phyloP scores from a whole-genome alignment of 2,888 invertebrate genomes.

The Diaperis boleti region DNA sequence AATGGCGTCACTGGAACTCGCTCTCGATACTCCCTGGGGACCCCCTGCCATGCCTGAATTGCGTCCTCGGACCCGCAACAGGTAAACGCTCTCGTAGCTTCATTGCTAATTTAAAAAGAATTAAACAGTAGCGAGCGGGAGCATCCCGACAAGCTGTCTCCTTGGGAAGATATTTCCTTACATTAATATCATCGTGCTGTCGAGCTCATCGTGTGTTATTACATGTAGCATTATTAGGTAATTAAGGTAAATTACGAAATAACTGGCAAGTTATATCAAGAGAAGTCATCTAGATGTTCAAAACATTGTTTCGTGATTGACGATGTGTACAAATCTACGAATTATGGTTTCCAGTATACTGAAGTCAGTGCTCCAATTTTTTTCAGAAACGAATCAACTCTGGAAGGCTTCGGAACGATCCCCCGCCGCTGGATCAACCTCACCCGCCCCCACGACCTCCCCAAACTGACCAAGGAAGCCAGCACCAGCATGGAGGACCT shows the following conservation, averaged over 20 bases:
- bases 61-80: slow-evolving; percentile 59
- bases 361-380: too few species aligned
- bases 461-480: slow-evolving; percentile 66
- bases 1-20: slow-evolving; percentile 61
- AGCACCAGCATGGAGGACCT: slow-evolving; percentile 70
- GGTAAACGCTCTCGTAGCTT: slow-evolving; percentile 48
- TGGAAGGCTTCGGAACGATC: slow-evolving; percentile 54
- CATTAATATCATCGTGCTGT: slow-evolving; percentile 1
- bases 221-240: slow-evolving; percentile 23
- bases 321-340: too few species aligned
- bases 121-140: not conserved
- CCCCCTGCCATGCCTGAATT: slow-evolving; percentile 64
- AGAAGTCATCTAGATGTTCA: slow-evolving; percentile 19
- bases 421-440: slow-evolving; percentile 61
- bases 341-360: too few species aligned
- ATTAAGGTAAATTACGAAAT: slow-evolving; percentile 32
- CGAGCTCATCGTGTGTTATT: slow-evolving; percentile 10
- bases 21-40: slow-evolving; percentile 62
- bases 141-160: slow-evolving; percentile 7
- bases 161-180: slow-evolving; percentile 15
- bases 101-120: slow-evolving; percentile 17
- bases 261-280: slow-evolving; percentile 21
- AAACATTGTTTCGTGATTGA: too few species aligned
- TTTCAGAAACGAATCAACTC: slow-evolving; percentile 52
- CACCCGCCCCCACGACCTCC: slow-evolving; percentile 47